Conservation (phyloP, 2,888 invertebrate genomes). For the Amiota minor region DNA sequence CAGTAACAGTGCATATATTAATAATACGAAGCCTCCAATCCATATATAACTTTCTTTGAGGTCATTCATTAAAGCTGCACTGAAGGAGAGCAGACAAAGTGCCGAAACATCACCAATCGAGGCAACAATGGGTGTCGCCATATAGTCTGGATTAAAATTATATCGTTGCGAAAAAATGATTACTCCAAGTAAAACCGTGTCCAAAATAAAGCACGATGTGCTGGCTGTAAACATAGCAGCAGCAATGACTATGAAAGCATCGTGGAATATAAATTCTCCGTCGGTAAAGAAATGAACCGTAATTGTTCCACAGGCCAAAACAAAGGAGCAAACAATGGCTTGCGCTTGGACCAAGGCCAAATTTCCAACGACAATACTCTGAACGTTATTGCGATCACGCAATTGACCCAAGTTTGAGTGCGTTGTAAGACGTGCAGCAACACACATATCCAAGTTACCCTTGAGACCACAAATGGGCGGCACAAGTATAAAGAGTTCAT, state of each 20-base stretch:
- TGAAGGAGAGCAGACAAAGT: constrained; percentile 44
- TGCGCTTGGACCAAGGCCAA: constrained; percentile 49
- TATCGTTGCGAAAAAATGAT: constrained; percentile 47
- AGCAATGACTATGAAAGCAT: constrained; percentile 26
- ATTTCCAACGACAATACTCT: constrained; percentile 44
- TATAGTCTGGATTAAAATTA: constrained; percentile 49
- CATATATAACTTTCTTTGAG: not conserved
- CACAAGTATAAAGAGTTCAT: constrained; percentile 42
- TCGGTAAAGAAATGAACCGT: not conserved
- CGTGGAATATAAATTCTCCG: not conserved
- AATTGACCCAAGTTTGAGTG: constrained; percentile 44
- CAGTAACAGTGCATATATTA: constrained; percentile 36
- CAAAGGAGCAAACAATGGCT: constrained; percentile 43
- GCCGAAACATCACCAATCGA: constrained; percentile 49
- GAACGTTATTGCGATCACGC: not conserved
- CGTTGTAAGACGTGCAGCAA: constrained; percentile 44
- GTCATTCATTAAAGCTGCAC: constrained; percentile 37
- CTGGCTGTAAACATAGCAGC: constrained; percentile 43
- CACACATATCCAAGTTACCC: constrained; percentile 51
- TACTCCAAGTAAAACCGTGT: constrained; percentile 39
- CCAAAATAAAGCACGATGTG: constrained; percentile 42
- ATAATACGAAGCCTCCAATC: constrained; percentile 26
- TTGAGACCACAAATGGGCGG: constrained; percentile 47
- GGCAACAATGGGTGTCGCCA: constrained; percentile 50
- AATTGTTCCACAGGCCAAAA: constrained; percentile 23